Conservation (phyloP, 1,140 invertebrate genomes). For the Drosophila seguyi region DNA sequence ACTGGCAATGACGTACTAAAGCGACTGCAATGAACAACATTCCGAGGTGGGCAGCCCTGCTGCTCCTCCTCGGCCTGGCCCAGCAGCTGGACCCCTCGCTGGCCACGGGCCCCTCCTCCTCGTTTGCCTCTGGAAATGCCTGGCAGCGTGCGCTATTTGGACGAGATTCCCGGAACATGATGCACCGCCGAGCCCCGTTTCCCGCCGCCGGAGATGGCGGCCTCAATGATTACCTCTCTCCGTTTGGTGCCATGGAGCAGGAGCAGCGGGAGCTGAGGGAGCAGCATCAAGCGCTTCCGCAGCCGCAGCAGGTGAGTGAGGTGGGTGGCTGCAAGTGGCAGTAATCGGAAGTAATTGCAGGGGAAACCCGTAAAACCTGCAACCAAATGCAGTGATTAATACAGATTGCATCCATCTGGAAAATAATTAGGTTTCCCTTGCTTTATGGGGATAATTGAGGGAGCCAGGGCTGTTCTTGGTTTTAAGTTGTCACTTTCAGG, state of each 20-base stretch:
- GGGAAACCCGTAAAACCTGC: neutral
- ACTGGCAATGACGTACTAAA: conserved; percentile 55
- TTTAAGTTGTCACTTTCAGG: neutral
- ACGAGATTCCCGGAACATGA: conserved; percentile 93
- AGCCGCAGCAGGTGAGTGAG: conserved; percentile 65
- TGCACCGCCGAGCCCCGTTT: conserved; percentile 74
- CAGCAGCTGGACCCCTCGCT: conserved; percentile 38
- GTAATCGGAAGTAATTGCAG: conserved; percentile 18
- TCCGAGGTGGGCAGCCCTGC: conserved; percentile 67
- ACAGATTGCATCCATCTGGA: neutral
- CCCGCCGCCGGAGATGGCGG: conserved; percentile 17
- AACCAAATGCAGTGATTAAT: neutral
- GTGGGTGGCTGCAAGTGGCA: neutral
- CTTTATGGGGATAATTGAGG: neutral
- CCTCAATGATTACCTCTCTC: conserved; percentile 51
- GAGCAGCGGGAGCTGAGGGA: conserved; percentile 31
- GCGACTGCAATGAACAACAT: conserved; percentile 70
- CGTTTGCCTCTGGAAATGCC: conserved; percentile 73
- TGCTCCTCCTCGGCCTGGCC: conserved; percentile 70
- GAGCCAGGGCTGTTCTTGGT: neutral
- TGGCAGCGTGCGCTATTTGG: conserved; percentile 93
- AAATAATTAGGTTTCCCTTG: conserved; percentile 5
- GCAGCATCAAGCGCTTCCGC: conserved; percentile 23
- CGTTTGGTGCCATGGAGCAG: conserved; percentile 31
- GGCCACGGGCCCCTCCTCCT: conserved; percentile 23